A percentile compares a stretch with the other conserved stretches of the same genome.
Conservation (phyloP, 2,113 vertebrate genomes). For the Carassius gibelio region DNA sequence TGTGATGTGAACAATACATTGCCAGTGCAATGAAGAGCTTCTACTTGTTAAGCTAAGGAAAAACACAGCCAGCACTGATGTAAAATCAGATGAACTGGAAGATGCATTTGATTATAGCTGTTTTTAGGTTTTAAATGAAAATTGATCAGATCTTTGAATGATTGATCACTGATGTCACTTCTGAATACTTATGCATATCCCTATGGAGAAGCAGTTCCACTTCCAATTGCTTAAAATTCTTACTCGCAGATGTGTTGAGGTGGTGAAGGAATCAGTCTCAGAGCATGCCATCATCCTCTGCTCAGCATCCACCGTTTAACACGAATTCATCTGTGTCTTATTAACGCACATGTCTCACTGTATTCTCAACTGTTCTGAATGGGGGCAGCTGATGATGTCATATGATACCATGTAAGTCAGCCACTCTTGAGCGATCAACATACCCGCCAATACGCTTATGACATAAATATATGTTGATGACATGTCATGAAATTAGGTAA, state of each 20-base stretch:
- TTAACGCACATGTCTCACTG: constrained; percentile 15
- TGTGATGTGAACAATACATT: not conserved
- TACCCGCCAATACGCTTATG: constrained; percentile 22
- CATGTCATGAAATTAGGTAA: constrained; percentile 30
- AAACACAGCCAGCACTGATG: not conserved
- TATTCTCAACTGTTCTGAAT: constrained; percentile 20
- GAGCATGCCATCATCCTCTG: not conserved
- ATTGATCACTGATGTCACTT: not conserved
- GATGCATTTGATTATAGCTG: not conserved
- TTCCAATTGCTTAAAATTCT: not conserved
- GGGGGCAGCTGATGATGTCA: constrained; percentile 29
- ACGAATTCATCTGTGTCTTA: constrained; percentile 40
- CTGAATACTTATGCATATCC: not conserved
- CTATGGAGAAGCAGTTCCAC: not conserved
- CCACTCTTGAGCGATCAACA: constrained; percentile 29
- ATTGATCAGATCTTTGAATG: not conserved
- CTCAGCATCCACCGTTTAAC: not conserved
- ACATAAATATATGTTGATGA: constrained; percentile 42
- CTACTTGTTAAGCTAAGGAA: not conserved
- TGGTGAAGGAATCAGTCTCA: not conserved
- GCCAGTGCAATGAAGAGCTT: not conserved
- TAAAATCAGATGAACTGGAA: not conserved
- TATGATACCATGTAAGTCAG: constrained; percentile 39
- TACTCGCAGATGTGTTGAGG: constrained; percentile 2
- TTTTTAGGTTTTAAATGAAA: not conserved